Percentiles rank a stretch among this genome's conserved stretches.
These are phyloP conservation scores for Euspilapteryx auroguttella DNA, from an alignment of 2,888 invertebrate species.

Conservation along the genomic window DNA sequence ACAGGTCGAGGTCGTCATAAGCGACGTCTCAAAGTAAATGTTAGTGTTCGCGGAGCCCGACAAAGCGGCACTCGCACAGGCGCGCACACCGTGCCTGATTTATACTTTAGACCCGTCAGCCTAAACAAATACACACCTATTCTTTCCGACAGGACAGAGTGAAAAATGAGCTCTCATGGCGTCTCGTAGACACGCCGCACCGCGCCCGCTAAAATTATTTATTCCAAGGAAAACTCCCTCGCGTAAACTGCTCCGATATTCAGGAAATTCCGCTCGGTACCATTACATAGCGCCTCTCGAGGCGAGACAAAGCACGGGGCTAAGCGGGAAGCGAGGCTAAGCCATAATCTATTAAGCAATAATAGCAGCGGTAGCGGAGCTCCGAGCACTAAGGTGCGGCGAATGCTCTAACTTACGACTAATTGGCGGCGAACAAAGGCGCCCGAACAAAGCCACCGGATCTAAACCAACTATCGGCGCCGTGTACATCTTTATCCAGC, in stretches of 20 bases:
- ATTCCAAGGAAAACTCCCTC: conserved; percentile 6
- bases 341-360: conserved; percentile 41
- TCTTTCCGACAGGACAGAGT: conserved; percentile 12
- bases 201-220: conserved; percentile 19
- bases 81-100: no score
- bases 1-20: conserved; percentile 2
- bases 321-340: conserved; percentile 16
- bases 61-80: neutral
- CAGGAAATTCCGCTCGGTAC: conserved; percentile 1
- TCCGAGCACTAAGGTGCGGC: conserved; percentile 11
- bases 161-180: conserved; percentile 23
- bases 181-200: conserved; percentile 11
- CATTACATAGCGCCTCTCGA: conserved; percentile 1
- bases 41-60: neutral
- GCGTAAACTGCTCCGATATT: neutral
- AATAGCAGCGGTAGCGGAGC: conserved; percentile 15
- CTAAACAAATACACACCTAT: conserved; percentile 24
- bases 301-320: conserved; percentile 21
- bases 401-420: conserved; percentile 11
- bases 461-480: conserved; percentile 23
- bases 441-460: conserved; percentile 19
- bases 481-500: conserved; percentile 20
- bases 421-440: conserved; percentile 36
- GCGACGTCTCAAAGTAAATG: conserved; percentile 1
- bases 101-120: conserved; percentile 27